Conservation (phyloP, 1,140 invertebrate genomes). For the Probaryconus sp. region DNA sequence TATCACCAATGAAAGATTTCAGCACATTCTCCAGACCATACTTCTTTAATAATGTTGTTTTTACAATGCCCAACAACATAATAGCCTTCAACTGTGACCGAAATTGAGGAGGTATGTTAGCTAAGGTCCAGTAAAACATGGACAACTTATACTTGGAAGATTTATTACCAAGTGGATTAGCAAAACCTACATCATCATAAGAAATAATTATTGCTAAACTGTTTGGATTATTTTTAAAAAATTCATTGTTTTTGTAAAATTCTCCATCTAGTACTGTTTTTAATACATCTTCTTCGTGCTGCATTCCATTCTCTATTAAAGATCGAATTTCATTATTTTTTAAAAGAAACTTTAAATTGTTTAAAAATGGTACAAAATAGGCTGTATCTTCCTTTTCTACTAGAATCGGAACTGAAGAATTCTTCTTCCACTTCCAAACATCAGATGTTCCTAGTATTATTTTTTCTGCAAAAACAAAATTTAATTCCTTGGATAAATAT, state of each 20-base stretch:
- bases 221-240: constrained; percentile 13
- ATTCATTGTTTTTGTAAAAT: constrained; percentile 17
- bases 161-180: constrained; percentile 22
- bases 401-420: not conserved
- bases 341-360: not conserved
- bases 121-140: constrained; percentile 33
- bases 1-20: constrained; percentile 1
- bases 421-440: not conserved
- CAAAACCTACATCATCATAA: constrained; percentile 24
- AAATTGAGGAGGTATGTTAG: constrained; percentile 13
- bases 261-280: constrained; percentile 15
- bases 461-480: not conserved
- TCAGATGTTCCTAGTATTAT: not conserved
- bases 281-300: constrained; percentile 6
- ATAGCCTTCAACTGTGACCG: constrained; percentile 11
- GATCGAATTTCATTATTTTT: constrained; percentile 3
- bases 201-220: constrained; percentile 20
- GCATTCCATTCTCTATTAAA: not conserved
- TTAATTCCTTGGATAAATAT: not conserved
- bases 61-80: constrained; percentile 8
- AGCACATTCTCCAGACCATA: constrained; percentile 11
- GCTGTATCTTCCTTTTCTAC: not conserved
- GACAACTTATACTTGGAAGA: constrained; percentile 26
- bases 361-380: not conserved
- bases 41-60: constrained; percentile 6